Conservation (phyloP, 2,797 vertebrate genomes). For the Huso huso region DNA sequence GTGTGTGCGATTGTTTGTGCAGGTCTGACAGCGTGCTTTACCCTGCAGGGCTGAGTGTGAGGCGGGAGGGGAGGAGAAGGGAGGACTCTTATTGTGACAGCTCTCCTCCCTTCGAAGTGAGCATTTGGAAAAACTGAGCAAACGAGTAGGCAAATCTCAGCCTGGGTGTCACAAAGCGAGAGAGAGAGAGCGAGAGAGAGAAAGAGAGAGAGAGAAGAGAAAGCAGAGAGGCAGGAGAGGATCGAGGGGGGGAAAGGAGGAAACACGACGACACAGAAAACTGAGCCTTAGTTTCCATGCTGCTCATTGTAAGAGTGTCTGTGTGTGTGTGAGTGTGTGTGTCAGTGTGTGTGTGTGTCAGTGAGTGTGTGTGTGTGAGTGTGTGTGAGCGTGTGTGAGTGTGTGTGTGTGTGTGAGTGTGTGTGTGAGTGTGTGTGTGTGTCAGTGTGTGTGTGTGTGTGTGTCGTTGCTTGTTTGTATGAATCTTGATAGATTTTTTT, state of each 20-base stretch:
- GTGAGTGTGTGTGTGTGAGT: too few relatives aligned
- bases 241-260: background rate
- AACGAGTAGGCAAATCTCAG: constrained; percentile 25
- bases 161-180: constrained; percentile 45
- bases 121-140: constrained; percentile 47
- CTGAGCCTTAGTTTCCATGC: background rate
- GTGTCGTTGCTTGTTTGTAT: too few relatives aligned
- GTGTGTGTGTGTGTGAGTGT: too few relatives aligned
- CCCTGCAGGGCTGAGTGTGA: background rate
- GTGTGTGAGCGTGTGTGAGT: too few relatives aligned
- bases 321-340: background rate
- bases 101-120: constrained; percentile 42
- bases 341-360: too few relatives aligned
- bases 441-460: too few relatives aligned
- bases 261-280: background rate
- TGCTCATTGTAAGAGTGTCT: background rate
- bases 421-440: too few relatives aligned
- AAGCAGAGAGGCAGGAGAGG: constrained; percentile 19
- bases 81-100: constrained; percentile 62
- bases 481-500: too few relatives aligned
- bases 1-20: too few relatives aligned
- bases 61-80: constrained; percentile 20
- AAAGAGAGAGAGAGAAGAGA: constrained; percentile 25
- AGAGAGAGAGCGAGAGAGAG: constrained; percentile 22
- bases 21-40: background rate